Evolutionary conservation across 2,113 vertebrate genomes (phyloP).

Genomic region (Charadrius vociferus): DNA sequence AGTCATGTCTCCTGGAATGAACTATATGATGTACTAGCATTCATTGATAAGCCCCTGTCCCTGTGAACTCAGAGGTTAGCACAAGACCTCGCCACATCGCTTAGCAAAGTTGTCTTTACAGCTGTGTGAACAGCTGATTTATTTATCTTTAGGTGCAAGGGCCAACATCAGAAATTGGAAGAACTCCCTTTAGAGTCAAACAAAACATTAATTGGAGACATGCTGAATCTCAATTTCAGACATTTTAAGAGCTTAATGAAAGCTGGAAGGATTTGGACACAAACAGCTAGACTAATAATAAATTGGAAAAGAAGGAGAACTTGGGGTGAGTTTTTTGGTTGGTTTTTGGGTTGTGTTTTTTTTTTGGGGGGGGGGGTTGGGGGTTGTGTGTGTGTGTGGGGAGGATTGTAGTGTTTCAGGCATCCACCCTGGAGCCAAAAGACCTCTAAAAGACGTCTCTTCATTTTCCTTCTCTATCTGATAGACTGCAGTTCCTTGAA

Average conservation of each 20-base stretch:
- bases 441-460: not conserved
- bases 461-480: not conserved
- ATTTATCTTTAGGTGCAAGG: not conserved
- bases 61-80: conserved; percentile 19
- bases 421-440: not conserved
- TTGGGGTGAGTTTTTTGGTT: not conserved
- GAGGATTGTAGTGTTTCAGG: not conserved
- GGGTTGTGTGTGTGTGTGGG: too few species aligned
- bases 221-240: not conserved
- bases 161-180: not conserved
- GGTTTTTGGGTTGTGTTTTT: not conserved
- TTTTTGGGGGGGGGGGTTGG: too few species aligned
- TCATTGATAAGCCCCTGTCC: conserved; percentile 8
- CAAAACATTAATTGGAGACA: not conserved
- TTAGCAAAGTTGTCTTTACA: not conserved
- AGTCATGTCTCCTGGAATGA: conserved; percentile 41
- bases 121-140: not conserved
- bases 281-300: not conserved
- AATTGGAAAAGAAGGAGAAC: not conserved
- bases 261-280: not conserved
- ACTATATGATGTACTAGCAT: not conserved
- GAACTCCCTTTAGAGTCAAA: not conserved
- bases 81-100: not conserved
- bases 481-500: not conserved
- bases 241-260: not conserved